Percentiles rank a stretch among this genome's conserved stretches.
Evolutionary conservation across 2,113 vertebrate species (phyloP).

Genomic region (Tyto alba): DNA sequence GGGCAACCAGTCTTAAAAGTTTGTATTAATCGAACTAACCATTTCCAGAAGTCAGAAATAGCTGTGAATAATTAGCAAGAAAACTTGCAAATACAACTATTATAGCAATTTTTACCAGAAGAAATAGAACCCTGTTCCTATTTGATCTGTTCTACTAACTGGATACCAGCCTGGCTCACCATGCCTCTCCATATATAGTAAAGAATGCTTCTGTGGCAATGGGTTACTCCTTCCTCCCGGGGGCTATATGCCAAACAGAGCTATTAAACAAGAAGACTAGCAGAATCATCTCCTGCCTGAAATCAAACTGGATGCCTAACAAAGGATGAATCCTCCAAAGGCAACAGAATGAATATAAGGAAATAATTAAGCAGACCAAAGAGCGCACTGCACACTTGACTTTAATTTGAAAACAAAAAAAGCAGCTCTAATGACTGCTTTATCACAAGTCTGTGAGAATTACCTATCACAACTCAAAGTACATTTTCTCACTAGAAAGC

Average conservation of each 20-base stretch:
- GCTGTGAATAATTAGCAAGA: neutral
- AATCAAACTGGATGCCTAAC: neutral
- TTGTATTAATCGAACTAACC: neutral
- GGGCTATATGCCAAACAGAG: neutral
- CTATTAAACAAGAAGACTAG: neutral
- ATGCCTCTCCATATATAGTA: conserved; percentile 28
- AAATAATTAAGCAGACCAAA: neutral
- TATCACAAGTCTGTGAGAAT: neutral
- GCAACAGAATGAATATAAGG: neutral
- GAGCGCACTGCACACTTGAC: neutral
- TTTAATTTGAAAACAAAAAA: accelerated
- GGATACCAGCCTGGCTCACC: neutral
- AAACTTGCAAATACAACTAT: neutral
- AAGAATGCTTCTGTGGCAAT: conserved; percentile 10
- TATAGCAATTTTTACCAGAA: neutral
- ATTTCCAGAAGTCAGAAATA: neutral
- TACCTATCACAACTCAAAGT: neutral
- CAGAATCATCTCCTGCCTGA: neutral
- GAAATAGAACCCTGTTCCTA: neutral
- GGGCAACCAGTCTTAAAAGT: neutral
- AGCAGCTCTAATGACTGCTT: neutral
- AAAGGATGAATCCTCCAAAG: neutral
- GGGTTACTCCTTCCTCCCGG: neutral
- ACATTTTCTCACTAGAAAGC: neutral
- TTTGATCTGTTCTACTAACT: neutral